Percentiles rank a stretch among this genome's conserved stretches.
These are phyloP conservation scores for Oscheius sp. DNA, from an alignment of 1,140 invertebrate genomes.

Conservation along the genomic window DNA sequence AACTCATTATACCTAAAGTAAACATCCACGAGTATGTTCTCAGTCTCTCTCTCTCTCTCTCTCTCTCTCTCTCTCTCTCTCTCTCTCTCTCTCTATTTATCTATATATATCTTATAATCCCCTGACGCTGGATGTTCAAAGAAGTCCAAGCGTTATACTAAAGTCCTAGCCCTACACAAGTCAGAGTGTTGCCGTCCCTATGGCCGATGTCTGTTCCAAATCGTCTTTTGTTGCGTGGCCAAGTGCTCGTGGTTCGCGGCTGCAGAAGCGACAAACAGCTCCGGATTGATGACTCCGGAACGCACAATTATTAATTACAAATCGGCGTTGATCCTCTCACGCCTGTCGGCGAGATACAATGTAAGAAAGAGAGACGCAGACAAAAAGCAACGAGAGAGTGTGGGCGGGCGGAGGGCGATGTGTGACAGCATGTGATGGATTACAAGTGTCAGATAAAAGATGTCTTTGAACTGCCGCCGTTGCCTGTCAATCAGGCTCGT, in stretches of 20 bases:
- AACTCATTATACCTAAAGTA: no score
- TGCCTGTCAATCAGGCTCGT: not conserved
- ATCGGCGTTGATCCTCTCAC: not conserved
- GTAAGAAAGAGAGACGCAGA: not conserved
- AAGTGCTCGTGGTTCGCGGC: not conserved
- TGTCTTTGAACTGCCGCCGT: not conserved
- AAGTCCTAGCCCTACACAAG: not conserved
- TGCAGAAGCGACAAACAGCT: not conserved
- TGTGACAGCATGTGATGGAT: not conserved
- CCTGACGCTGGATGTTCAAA: not conserved
- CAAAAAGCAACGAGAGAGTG: not conserved
- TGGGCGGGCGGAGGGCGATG: not conserved
- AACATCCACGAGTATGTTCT: no score
- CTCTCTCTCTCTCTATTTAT: not conserved
- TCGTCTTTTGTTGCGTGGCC: not conserved
- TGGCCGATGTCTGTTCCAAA: not conserved
- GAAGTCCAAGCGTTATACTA: no score
- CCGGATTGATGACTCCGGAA: constrained; percentile 4
- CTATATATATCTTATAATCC: not conserved
- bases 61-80: no score
- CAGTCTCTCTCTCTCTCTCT: no score
- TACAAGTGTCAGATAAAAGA: constrained; percentile 3
- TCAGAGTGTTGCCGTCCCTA: not conserved
- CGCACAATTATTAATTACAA: constrained; percentile 6
- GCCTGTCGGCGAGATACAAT: not conserved